These are phyloP conservation scores for Drosophila nr. perissopoda DNA, from an alignment of 2,888 invertebrate genomes.

Conservation along the genomic window DNA sequence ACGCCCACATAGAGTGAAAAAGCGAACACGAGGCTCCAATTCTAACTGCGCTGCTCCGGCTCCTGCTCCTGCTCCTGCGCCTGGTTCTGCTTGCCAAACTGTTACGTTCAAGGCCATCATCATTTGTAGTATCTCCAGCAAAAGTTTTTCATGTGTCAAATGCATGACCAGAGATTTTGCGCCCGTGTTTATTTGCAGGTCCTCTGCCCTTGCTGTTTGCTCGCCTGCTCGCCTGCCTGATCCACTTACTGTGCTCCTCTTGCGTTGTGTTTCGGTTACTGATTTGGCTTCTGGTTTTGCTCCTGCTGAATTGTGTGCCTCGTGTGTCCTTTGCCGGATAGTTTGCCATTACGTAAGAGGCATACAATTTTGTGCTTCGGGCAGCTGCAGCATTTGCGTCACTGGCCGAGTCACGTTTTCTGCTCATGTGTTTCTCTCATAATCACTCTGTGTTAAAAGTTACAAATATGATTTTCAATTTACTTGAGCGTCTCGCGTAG, in stretches of 20 bases:
- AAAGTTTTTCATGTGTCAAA: conserved; percentile 73
- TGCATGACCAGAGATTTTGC: conserved; percentile 63
- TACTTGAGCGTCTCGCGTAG: conserved; percentile 7
- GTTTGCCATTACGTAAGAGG: conserved; percentile 68
- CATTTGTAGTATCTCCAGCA: conserved; percentile 52
- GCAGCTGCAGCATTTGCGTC: conserved; percentile 62
- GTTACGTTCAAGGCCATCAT: conserved; percentile 72
- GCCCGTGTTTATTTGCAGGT: conserved; percentile 33
- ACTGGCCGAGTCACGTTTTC: conserved; percentile 21
- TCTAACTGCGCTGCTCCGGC: conserved; percentile 8
- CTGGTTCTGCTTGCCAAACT: background rate
- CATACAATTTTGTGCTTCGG: conserved; percentile 12
- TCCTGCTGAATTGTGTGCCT: background rate
- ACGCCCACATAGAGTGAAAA: conserved; percentile 38
- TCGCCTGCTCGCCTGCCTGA: background rate
- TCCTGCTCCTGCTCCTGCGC: background rate
- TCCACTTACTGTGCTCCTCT: background rate
- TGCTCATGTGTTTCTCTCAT: conserved; percentile 48
- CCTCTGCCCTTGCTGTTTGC: background rate
- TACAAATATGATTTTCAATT: conserved; percentile 27
- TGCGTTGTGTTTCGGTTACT: conserved; percentile 16
- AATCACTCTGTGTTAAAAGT: conserved; percentile 55
- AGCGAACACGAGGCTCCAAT: conserved; percentile 20
- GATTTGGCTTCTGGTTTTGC: conserved; percentile 45
- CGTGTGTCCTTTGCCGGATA: conserved; percentile 31